Conservation (phyloP, 2,888 invertebrate genomes). For the Neoscelio sp. region DNA sequence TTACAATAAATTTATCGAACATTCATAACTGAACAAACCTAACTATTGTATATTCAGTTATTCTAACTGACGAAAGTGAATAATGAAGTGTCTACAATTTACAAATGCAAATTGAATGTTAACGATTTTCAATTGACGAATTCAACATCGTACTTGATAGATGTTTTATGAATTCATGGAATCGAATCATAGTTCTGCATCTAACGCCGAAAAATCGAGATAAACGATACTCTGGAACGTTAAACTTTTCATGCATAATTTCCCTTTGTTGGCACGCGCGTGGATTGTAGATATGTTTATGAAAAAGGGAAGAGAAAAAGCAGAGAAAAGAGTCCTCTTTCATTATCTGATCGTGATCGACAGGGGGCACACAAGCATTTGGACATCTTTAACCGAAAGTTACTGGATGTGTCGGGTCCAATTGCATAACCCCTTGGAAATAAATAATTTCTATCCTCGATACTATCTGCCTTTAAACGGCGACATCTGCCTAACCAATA, state of each 20-base stretch:
- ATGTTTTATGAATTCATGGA: slow-evolving; percentile 12
- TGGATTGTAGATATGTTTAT: slow-evolving; percentile 61
- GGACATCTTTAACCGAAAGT: slow-evolving; percentile 66
- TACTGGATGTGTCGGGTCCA: slow-evolving; percentile 62
- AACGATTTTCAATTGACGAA: slow-evolving; percentile 37
- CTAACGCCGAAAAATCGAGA: slow-evolving; percentile 46
- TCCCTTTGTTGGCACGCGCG: slow-evolving; percentile 56
- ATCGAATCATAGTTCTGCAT: slow-evolving; percentile 24
- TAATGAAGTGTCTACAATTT: slow-evolving; percentile 28
- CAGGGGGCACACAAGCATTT: slow-evolving; percentile 70
- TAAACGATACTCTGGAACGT: slow-evolving; percentile 34
- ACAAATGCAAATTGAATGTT: slow-evolving; percentile 35
- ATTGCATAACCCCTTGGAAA: slow-evolving; percentile 78
- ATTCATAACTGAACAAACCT: not conserved
- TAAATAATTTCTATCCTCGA: slow-evolving; percentile 77
- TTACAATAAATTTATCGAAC: slow-evolving; percentile 21
- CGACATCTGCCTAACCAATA: slow-evolving; percentile 55
- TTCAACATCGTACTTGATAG: slow-evolving; percentile 14
- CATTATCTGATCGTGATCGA: slow-evolving; percentile 75
- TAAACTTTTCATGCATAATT: slow-evolving; percentile 60
- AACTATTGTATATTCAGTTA: not conserved
- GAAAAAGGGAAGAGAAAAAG: slow-evolving; percentile 33
- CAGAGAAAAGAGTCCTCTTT: slow-evolving; percentile 55
- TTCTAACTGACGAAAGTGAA: slow-evolving; percentile 1
- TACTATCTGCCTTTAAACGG: slow-evolving; percentile 70